Base-by-base conservation (phyloP, 2,797 vertebrate genomes). In the Platalea minor region DNA sequence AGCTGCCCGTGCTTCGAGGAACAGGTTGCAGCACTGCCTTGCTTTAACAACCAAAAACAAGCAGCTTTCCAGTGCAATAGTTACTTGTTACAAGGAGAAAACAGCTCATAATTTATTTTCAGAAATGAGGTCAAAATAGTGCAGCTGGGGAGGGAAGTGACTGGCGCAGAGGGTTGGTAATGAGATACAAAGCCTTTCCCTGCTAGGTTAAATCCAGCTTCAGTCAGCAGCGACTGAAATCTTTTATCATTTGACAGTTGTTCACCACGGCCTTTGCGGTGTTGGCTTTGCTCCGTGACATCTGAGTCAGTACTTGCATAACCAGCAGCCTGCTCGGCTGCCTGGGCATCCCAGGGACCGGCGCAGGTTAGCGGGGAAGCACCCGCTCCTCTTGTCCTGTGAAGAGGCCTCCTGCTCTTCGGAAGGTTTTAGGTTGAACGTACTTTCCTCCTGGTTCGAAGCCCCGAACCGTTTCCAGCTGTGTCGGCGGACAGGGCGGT, bases 171-270 rank as follows among this genome's bases (percentile, higher is more conserved):
- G 0, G n/a, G 84, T 67, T 82, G 78, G 69, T 95, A 93, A 93
- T 72, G 81, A 93, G 84, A 92, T 79, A 95, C 39, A 89, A 94
- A 96, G 91, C 85, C 82, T 86, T 93, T 76, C 88, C 79, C 86
- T 70, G 65, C 56, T 24, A 67, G 57, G n/a, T 91, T 89, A 91
- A 93, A 95, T 79, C 80, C 86, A 89, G 82, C 91, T 78, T 90
- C 31, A n/a, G 56, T 93, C 90, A 94, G 83, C 85, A 81, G 57
- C 39, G 94, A 88, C 85, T 85, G 86, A 91, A 95, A 85, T 82
- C 65, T 89, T 90, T 76, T 85, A 26, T 70, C 91, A 7, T 95
- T 87, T 82, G 83, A 82, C 78, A 89, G 93, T 88, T 93, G 94
- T 81, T 91, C 63, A 45, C 73, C 0, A 1, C 3, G 43, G 81